Percentiles rank a stretch among this genome's conserved stretches.
Evolutionary conservation across 1,140 invertebrate genomes (phyloP).

Genomic region (Spodoptera frugiperda): DNA sequence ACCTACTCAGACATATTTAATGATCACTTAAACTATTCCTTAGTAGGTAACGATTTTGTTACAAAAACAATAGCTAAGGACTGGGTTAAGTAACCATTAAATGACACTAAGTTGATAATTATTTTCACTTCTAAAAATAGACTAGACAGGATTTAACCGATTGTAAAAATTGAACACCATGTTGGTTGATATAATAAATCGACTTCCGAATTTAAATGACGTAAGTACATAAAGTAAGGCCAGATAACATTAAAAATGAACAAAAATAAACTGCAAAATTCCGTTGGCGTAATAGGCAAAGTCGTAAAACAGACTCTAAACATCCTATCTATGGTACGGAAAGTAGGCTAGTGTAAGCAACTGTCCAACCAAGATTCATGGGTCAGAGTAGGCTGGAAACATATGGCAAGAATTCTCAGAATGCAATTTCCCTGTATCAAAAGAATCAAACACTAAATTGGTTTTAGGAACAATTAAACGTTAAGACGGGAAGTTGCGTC

Average conservation of each 20-base stretch:
- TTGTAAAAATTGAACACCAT: slow-evolving; percentile 40
- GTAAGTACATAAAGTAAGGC: slow-evolving; percentile 3
- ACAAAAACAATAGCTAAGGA: too few relatives aligned
- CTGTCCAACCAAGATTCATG: slow-evolving; percentile 41
- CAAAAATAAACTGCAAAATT: slow-evolving; percentile 47
- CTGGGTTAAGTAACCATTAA: too few relatives aligned
- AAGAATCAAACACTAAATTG: slow-evolving; percentile 33
- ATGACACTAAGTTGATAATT: too few relatives aligned
- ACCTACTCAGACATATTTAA: too few relatives aligned
- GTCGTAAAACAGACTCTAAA: slow-evolving; percentile 33
- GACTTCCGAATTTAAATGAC: slow-evolving; percentile 23
- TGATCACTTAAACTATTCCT: too few relatives aligned
- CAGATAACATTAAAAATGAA: slow-evolving; percentile 23
- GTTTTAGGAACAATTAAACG: slow-evolving; percentile 40
- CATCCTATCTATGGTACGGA: slow-evolving; percentile 41
- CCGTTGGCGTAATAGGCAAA: slow-evolving; percentile 23
- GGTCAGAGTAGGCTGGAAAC: slow-evolving; percentile 33
- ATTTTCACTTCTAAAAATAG: not conserved
- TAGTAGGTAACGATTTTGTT: too few relatives aligned
- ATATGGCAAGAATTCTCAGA: slow-evolving; percentile 32
- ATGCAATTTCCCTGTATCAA: slow-evolving; percentile 44
- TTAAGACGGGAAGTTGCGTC: slow-evolving; percentile 29
- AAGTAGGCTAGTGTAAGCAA: slow-evolving; percentile 50
- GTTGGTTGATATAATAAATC: slow-evolving; percentile 39
- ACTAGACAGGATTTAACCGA: slow-evolving; percentile 2